These are phyloP conservation scores for Phymorhynchus buccinoides DNA, from an alignment of 1,140 invertebrate species.

Conservation along the genomic window DNA sequence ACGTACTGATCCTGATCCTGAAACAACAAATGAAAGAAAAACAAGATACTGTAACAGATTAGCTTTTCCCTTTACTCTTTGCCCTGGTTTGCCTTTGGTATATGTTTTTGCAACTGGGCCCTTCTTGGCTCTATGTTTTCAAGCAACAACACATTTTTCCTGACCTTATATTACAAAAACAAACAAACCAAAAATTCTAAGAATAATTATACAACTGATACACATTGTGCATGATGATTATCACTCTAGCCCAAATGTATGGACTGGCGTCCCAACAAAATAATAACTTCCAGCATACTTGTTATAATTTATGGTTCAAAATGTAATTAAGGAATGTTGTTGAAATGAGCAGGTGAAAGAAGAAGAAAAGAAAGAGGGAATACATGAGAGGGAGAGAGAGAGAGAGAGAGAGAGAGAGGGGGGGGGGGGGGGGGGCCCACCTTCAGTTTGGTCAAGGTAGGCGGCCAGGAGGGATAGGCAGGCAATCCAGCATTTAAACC, in stretches of 20 bases:
- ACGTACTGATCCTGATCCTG: too few relatives aligned
- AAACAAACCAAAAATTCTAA: background rate
- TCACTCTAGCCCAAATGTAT: background rate
- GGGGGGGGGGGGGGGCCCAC: conserved; percentile 19
- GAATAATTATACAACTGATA: background rate
- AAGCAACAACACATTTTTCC: too few relatives aligned
- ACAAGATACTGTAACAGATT: too few relatives aligned
- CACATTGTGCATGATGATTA: background rate
- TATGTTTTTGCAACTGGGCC: too few relatives aligned
- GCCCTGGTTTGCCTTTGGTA: too few relatives aligned
- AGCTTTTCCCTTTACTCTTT: too few relatives aligned
- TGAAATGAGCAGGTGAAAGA: background rate
- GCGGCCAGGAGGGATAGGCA: conserved; percentile 51
- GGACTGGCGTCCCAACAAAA: too few relatives aligned
- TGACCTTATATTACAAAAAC: conserved; percentile 8
- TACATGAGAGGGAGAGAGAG: background rate
- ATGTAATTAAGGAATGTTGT: background rate
- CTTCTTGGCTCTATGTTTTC: too few relatives aligned
- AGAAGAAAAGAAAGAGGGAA: background rate
- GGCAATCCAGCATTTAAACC: conserved; percentile 58
- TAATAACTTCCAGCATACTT: too few relatives aligned
- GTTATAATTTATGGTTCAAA: background rate
- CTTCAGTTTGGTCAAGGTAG: conserved; percentile 44
- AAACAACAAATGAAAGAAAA: too few relatives aligned
- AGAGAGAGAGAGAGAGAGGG: background rate